These are phyloP conservation scores for Balanococcus diminutus DNA, from an alignment of 2,888 invertebrate species.

Conservation along the genomic window DNA sequence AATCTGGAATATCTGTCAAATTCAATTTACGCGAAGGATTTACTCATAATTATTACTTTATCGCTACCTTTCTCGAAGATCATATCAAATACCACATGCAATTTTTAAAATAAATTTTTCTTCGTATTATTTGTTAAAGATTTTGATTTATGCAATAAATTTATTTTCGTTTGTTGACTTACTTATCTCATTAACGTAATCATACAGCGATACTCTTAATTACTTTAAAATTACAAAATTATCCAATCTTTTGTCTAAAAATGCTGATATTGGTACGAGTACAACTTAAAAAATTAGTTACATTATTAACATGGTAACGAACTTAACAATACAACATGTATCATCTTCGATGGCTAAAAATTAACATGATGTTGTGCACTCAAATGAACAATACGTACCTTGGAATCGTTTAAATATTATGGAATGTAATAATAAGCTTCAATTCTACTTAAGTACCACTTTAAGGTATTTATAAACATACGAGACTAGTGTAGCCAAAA, in stretches of 20 bases:
- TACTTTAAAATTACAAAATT: neutral
- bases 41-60: constrained; percentile 94
- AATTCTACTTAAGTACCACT: neutral
- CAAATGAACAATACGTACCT: neutral
- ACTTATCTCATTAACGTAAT: neutral
- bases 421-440: neutral
- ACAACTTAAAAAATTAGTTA: neutral
- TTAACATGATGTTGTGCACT: neutral
- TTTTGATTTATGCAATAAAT: neutral
- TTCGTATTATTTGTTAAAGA: neutral
- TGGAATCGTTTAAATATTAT: neutral
- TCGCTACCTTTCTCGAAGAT: constrained; percentile 88
- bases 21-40: constrained; percentile 82
- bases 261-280: constrained; percentile 23
- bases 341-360: neutral
- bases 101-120: neutral
- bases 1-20: constrained; percentile 72
- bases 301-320: constrained; percentile 2
- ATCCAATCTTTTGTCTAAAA: neutral
- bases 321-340: neutral
- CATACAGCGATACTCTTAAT: neutral
- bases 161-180: neutral
- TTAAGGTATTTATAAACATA: neutral
- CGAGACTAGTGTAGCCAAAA: neutral
- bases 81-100: constrained; percentile 86